Base-by-base conservation (phyloP, 2,888 invertebrate species). In the Colletes collaris region DNA sequence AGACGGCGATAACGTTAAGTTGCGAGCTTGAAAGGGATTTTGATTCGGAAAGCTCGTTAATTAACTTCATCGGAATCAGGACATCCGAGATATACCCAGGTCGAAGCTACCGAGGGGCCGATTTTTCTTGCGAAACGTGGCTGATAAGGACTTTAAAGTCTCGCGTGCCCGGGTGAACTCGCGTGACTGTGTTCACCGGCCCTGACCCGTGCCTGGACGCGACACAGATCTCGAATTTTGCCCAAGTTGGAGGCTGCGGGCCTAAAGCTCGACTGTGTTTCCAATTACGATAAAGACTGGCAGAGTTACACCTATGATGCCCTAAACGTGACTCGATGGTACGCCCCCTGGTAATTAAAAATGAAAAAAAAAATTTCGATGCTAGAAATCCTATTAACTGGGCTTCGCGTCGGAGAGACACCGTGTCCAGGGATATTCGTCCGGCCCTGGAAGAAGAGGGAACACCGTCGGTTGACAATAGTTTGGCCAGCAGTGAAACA, bases 401-500 rank as follows among this genome's bases (percentile, higher is more conserved):
- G 46, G n/a, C 11, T 13, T 13, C 27, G 55, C 16, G 19, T 27
- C 7, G 7, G 7, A 4, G 40, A 7, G 37, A 40, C 40, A 53
- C 11, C 65, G 16, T 53, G 50, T 69, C 44, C 19, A 11, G 49
- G 16, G 46, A 53, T 10, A 35, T 62, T 79, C 37, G 62, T 81
- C 16, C 80, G 79, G 66, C 79, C 75, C 79, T 75, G 79, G n/a
- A 50, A 13, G 46, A 46, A 8, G 59, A 62, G 56, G 37, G 65
- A 35, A 37, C 65, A 56, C 46, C 67, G 63, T 63, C 65, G 70
- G 71, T 82, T 80, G 87, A 89, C 88, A 86, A 88, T 87, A 89
- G 87, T 88, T 88, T 87, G 86, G 82, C 87, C 75, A 82, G 73
- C 87, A 72, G 80, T 79, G 72, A 79, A 83, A 86, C 87, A 81